Base-by-base conservation (phyloP, 2,797 vertebrate genomes). In the Scomberomorus guttatus region DNA sequence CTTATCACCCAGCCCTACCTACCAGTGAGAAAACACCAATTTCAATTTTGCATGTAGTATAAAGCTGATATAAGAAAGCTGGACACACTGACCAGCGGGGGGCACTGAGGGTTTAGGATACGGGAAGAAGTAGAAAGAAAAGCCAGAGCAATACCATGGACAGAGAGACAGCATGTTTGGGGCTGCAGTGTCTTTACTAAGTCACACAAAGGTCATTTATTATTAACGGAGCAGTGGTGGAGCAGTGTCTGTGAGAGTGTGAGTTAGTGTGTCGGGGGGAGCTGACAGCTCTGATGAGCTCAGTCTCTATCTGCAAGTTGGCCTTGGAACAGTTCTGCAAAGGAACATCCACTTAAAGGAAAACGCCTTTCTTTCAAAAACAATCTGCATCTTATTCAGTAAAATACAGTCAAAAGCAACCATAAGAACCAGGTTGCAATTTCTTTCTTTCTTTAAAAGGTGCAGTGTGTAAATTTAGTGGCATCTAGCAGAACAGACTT, bases 201-300 rank as follows among this genome's bases (percentile, higher is more conserved):
- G 85, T 88, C 88, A 88, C 85, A 89, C 70, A 82, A 75, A 85
- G 87, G 83, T 87, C 68, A 91, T 94, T 90, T 87, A 93, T 93
- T 94, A 95, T 94, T 95, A 86, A 95, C 69, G 37, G 71, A 72
- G 77, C 62, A 51, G 66, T 72, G 78, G 74, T 79, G 81, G 84
- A 84, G 85, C 72, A 62, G 72, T 77, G 78, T 75, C 44, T 52
- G 60, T 18, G 58, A n/a, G 32, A 37, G 58, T 77, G 55, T 58
- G 78, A 54, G 24, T 37, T 46, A 34, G 59, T 61, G 74, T 17
- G 70, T 51, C 39, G 24, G 58, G 60, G 62, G n/a, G 29, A 73
- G 54, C 50, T 5, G 77, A 89, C 70, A 77, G 60, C 67, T 76
- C 75, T 39, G 69, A 82, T 63, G 64, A 70, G 60, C 64, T 75